A percentile compares a stretch with the other conserved stretches of the same genome.
Evolutionary conservation across 2,113 vertebrate species (phyloP).

Genomic region (Ascaphus truei): DNA sequence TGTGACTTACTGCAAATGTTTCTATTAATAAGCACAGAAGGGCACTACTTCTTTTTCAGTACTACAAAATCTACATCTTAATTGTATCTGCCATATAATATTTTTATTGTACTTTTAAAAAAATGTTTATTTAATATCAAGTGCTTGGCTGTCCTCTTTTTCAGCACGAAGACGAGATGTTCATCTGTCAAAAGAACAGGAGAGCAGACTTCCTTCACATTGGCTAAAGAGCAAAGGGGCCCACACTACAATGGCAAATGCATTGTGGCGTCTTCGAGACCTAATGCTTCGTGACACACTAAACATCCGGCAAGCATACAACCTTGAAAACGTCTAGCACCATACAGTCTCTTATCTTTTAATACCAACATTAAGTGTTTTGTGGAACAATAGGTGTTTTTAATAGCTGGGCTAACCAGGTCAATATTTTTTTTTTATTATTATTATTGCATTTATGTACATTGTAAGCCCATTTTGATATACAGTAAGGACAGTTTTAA

Average conservation of each 20-base stretch:
- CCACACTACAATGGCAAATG: conserved; percentile 95
- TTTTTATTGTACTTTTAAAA: no score
- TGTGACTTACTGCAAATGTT: no score
- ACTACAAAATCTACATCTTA: no score
- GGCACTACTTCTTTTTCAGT: no score
- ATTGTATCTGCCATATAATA: no score
- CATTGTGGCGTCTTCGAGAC: conserved; percentile 93
- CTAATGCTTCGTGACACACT: conserved; percentile 94
- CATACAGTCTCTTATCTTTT: conserved; percentile 55
- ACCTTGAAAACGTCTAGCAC: conserved; percentile 76
- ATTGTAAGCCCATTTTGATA: conserved; percentile 79
- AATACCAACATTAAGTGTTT: conserved; percentile 51
- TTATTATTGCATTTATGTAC: conserved; percentile 80
- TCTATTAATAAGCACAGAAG: no score
- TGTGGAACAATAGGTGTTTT: conserved; percentile 63
- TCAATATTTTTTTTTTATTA: conserved; percentile 71
- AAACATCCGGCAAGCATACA: conserved; percentile 89
- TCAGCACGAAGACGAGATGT: conserved; percentile 87
- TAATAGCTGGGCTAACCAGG: conserved; percentile 60
- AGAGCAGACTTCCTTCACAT: conserved; percentile 90
- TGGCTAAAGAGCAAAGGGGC: conserved; percentile 98
- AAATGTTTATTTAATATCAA: no score
- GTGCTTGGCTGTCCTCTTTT: conserved; percentile 19
- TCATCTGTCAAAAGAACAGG: conserved; percentile 93
- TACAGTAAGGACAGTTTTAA: conserved; percentile 81